phyloP scores from a whole-genome alignment of 1,140 invertebrate species.

The Euwallacea similis region DNA sequence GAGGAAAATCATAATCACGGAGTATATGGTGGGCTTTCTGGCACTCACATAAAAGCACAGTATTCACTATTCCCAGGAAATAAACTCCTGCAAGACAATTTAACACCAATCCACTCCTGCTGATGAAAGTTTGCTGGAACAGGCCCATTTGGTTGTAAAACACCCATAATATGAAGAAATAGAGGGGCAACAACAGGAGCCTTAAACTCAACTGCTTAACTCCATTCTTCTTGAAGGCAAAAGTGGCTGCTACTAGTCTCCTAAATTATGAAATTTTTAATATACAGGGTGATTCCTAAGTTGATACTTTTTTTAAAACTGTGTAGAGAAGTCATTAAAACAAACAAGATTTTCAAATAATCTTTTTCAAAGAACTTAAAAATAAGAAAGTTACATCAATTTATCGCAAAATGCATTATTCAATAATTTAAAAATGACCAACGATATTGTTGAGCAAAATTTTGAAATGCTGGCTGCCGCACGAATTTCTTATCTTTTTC shows the following conservation, averaged over 20 bases:
- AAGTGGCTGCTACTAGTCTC: slow-evolving; percentile 72
- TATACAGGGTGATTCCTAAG: too few relatives aligned
- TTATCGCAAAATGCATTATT: too few relatives aligned
- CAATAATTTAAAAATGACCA: too few relatives aligned
- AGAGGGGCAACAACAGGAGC: slow-evolving; percentile 74
- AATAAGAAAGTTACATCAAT: too few relatives aligned
- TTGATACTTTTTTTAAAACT: too few relatives aligned
- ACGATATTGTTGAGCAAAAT: too few relatives aligned
- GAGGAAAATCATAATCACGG: not conserved
- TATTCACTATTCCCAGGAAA: slow-evolving; percentile 77
- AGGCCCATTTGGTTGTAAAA: slow-evolving; percentile 75
- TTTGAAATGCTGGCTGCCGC: too few relatives aligned
- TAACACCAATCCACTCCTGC: slow-evolving; percentile 78
- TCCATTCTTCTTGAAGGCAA: slow-evolving; percentile 73
- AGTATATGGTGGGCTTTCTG: too few relatives aligned
- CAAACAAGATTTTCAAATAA: too few relatives aligned
- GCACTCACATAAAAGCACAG: slow-evolving; percentile 75
- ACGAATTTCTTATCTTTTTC: too few relatives aligned
- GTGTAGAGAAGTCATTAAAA: too few relatives aligned
- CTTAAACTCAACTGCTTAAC: slow-evolving; percentile 73
- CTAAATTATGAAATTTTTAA: slow-evolving; percentile 56
- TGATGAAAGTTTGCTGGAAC: slow-evolving; percentile 73
- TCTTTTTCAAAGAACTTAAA: too few relatives aligned
- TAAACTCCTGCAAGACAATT: slow-evolving; percentile 78
- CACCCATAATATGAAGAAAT: slow-evolving; percentile 76